A percentile compares a stretch with the other conserved stretches of the same genome.
Conservation (phyloP, 2,888 invertebrate genomes). For the Nebria brevicollis region DNA sequence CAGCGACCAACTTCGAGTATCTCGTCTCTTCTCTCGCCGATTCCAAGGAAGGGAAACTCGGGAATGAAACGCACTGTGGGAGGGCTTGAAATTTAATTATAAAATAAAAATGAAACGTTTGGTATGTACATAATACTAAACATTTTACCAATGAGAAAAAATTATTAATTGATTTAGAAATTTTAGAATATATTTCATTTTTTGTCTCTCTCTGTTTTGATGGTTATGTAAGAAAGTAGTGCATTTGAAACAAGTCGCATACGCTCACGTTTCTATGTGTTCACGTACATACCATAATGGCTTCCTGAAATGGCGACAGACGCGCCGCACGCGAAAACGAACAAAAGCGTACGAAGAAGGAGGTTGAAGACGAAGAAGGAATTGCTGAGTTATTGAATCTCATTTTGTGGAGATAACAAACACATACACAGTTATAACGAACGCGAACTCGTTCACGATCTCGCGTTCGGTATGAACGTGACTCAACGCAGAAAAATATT, state of each 20-base stretch:
- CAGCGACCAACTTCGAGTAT: conserved; percentile 13
- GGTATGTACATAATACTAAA: not conserved
- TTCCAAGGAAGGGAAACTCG: not conserved
- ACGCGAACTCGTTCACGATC: not conserved
- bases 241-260: not conserved
- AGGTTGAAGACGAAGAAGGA: not conserved
- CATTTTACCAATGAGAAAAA: not conserved
- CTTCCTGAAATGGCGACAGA: conserved; percentile 8
- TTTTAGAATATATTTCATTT: not conserved
- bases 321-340: conserved; percentile 10
- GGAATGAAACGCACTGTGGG: not conserved
- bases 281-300: conserved; percentile 21
- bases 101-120: conserved; percentile 24
- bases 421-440: conserved; percentile 14
- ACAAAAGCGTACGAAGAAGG: not conserved
- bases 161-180: not conserved
- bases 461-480: not conserved
- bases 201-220: not conserved
- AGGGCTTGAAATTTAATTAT: conserved; percentile 37
- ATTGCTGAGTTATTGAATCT: conserved; percentile 26
- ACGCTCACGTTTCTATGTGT: not conserved
- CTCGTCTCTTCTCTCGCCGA: conserved; percentile 2
- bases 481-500: not conserved
- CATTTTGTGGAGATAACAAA: conserved; percentile 19
- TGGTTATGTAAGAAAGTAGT: conserved; percentile 4